Evolutionary conservation across 2,797 vertebrate species (phyloP), one percentile per base, ranked within the genome.

Genomic region (Galago senegalensis): DNA sequence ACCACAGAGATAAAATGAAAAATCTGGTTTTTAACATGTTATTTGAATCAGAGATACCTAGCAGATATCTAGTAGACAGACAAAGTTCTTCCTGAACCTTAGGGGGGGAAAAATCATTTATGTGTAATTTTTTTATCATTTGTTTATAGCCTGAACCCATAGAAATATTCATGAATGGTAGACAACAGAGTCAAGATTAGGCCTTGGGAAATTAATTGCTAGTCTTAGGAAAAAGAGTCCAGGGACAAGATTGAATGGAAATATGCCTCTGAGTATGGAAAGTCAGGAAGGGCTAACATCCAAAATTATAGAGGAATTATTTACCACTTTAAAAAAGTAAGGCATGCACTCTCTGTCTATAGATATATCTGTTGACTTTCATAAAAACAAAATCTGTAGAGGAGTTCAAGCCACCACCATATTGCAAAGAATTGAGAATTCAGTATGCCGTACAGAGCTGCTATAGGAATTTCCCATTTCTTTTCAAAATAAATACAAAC

Each of bases 401-500:
- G 31, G 27, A 17, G 9, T 69, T 87, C n/a, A 20, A 7, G 67
- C 23, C 75, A 67, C 34, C 53, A 80, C 4, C 23, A n/a, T 12
- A 34, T 40, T 23, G 0, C 14, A 83, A 86, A 14, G 17, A 81
- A 91, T 5, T 81, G 61, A 86, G 69, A 79, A 85, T 91, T 49
- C n/a, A 81, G 7, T 10, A 20, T 49, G 21, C 53, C 40, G 34
- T 34, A 34, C 2, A 69, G 29, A 86, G 20, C 34, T 31, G 17
- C 60, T 11, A 25, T 0, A 75, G 58, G 13, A 87, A 94, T 53
- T 75, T 58, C 13, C 9, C 1, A 0, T 46, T 89, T 14, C 31
- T 53, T 8, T 75, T 65, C 63, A 31, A 94, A 91, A 95, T 76
- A 91, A 79, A 65, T 93, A 67, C 37, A 3, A 93, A 89, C 60